Evolutionary conservation across 2,113 vertebrate species (phyloP).

Genomic region (Synchiropus splendidus): DNA sequence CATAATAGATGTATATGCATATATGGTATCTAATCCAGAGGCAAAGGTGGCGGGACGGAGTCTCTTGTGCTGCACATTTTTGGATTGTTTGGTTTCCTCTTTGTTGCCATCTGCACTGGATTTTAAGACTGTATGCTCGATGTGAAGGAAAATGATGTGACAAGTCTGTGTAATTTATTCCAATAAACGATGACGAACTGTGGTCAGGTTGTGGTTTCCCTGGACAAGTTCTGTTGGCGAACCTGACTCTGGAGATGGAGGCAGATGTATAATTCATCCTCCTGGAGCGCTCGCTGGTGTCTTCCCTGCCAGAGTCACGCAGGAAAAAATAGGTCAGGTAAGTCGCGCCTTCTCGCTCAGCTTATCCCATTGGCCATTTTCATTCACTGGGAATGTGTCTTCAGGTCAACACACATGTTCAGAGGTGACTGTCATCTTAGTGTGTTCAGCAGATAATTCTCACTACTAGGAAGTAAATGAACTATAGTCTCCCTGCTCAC

Average conservation of each 20-base stretch:
- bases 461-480: no score
- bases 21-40: conserved; percentile 64
- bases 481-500: no score
- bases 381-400: no score
- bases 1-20: conserved; percentile 75
- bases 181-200: conserved; percentile 61
- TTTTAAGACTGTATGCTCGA: conserved; percentile 64
- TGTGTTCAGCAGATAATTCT: no score
- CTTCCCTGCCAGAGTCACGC: conserved; percentile 6
- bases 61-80: conserved; percentile 52
- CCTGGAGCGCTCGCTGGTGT: conserved; percentile 15
- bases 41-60: conserved; percentile 58
- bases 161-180: conserved; percentile 65
- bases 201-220: conserved; percentile 6
- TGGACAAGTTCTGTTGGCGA: not conserved
- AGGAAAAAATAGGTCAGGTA: conserved; percentile 17
- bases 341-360: not conserved
- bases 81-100: conserved; percentile 40
- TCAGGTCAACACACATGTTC: no score
- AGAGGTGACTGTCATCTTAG: no score
- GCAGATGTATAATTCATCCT: conserved; percentile 28
- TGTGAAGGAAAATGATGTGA: conserved; percentile 56
- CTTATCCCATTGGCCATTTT: no score
- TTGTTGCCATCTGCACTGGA: conserved; percentile 64
- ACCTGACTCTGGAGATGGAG: conserved; percentile 6